A percentile compares a stretch with the other conserved stretches of the same genome.
phyloP scores from a whole-genome alignment of 2,113 vertebrate species.

The Corydoras sp. region DNA sequence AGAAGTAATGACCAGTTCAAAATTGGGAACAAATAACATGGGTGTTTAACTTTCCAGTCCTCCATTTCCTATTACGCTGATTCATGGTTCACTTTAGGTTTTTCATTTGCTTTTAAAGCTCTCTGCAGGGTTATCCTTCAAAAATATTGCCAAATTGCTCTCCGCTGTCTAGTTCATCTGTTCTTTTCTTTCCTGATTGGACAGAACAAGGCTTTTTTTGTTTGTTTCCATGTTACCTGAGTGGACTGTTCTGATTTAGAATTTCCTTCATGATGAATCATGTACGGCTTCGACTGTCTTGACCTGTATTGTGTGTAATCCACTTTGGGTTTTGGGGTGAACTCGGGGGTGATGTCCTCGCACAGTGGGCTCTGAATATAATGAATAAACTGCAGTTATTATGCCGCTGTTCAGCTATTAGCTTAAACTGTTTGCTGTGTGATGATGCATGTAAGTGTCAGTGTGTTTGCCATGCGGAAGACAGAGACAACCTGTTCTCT shows the following conservation, averaged over 20 bases:
- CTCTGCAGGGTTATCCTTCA: not conserved
- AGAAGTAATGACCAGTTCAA: too few species aligned
- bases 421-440: conserved; percentile 29
- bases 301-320: not conserved
- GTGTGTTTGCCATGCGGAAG: conserved; percentile 31
- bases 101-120: conserved; percentile 12
- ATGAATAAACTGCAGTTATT: conserved; percentile 5
- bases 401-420: conserved; percentile 14
- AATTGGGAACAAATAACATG: too few species aligned
- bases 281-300: too few species aligned
- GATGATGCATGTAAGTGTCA: conserved; percentile 10
- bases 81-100: conserved; percentile 7
- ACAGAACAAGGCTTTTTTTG: too few species aligned
- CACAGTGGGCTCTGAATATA: not conserved
- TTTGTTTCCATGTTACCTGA: too few species aligned
- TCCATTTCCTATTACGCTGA: not conserved
- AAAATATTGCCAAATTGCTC: not conserved
- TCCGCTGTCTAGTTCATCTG: not conserved
- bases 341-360: not conserved
- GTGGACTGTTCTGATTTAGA: too few species aligned
- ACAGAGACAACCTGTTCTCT: conserved; percentile 23
- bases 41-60: too few species aligned
- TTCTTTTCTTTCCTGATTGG: too few species aligned
- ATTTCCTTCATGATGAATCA: too few species aligned
- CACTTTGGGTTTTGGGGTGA: not conserved